Base-by-base conservation (phyloP, 2,888 invertebrate genomes). In the Himalopsyche tibetana region DNA sequence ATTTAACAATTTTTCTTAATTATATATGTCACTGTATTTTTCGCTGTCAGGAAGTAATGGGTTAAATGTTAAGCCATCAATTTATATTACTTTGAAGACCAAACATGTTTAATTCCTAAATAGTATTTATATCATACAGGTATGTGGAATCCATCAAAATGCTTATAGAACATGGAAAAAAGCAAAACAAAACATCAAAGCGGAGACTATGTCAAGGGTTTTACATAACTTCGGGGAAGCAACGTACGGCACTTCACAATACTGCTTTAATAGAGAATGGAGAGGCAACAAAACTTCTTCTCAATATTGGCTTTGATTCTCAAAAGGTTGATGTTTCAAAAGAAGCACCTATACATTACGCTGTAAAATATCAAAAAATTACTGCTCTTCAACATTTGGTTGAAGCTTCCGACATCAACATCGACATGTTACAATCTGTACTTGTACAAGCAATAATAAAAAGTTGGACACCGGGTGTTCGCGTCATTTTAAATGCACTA, bases 221-320 rank as follows among this genome's bases (percentile, higher is more conserved):
- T 63, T 19, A 63, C 63, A 63, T 12, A 19, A 19, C 19, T 28
- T n/a, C 8, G 9, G 63, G 63, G 19, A 63, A 63, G 19, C n/a
- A 63, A 63, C 63, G 63, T 8, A 63, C 63, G 2, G 63, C 63
- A 19, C 63, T 63, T 63, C 63, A 63, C 63, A 63, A 63, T 2
- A 4, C 63, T 63, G 63, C 63, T 63, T 63, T 28, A 15, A 63
- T 63, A 15, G 28, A 63, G 11, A 28, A 63, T 4, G 63, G 63
- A 28, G 63, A 63, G 63, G 63, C 28, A 28, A 63, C 19, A 63
- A 63, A 63, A 63, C 63, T 63, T 63, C 63, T 63, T 63, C 63
- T 63, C 8, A 19, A 63, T 19, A 28, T 63, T 63, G 63, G 63
- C 4, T 63, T 63, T 28, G 28, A 28, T 63, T 19, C 19, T 63